Percentiles rank a stretch among this genome's conserved stretches.
Conservation (phyloP, 1,140 invertebrate species). For the Hyles euphorbiae region DNA sequence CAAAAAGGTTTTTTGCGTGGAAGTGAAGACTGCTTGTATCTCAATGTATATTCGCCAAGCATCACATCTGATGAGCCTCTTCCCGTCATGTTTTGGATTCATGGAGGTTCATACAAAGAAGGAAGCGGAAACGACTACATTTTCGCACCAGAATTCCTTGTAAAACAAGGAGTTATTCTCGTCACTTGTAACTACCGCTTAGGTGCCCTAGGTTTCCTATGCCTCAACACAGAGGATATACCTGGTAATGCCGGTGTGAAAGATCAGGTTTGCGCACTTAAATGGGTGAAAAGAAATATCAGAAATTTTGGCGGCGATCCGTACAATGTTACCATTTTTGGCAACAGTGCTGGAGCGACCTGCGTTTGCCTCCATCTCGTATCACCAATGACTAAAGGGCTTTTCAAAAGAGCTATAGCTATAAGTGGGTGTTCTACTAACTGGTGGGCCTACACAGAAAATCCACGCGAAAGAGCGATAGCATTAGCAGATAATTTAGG, state of each 20-base stretch:
- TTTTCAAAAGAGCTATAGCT: conserved; percentile 40
- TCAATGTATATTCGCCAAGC: conserved; percentile 61
- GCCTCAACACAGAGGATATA: conserved; percentile 60
- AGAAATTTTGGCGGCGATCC: conserved; percentile 83
- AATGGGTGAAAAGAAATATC: conserved; percentile 51
- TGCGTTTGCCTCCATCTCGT: conserved; percentile 56
- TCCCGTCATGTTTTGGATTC: conserved; percentile 72
- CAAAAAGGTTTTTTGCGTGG: conserved; percentile 21
- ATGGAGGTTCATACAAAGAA: conserved; percentile 64
- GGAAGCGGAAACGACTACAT: conserved; percentile 43
- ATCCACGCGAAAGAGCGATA: conserved; percentile 24
- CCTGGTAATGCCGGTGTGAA: conserved; percentile 58
- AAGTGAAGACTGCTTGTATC: conserved; percentile 63
- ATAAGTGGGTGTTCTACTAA: conserved; percentile 24
- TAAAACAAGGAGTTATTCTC: conserved; percentile 78
- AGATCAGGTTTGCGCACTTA: conserved; percentile 50
- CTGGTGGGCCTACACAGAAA: conserved; percentile 13
- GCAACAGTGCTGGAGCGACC: conserved; percentile 78
- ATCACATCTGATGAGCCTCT: conserved; percentile 27
- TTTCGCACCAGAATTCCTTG: conserved; percentile 79
- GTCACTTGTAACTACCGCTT: conserved; percentile 84
- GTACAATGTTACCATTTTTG: conserved; percentile 84
- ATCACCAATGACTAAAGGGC: conserved; percentile 77
- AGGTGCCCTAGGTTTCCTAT: conserved; percentile 76
- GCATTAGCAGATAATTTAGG: conserved; percentile 31